These are phyloP conservation scores for Sebastes iracundus DNA, from an alignment of 2,797 vertebrate species.

Conservation along the genomic window DNA sequence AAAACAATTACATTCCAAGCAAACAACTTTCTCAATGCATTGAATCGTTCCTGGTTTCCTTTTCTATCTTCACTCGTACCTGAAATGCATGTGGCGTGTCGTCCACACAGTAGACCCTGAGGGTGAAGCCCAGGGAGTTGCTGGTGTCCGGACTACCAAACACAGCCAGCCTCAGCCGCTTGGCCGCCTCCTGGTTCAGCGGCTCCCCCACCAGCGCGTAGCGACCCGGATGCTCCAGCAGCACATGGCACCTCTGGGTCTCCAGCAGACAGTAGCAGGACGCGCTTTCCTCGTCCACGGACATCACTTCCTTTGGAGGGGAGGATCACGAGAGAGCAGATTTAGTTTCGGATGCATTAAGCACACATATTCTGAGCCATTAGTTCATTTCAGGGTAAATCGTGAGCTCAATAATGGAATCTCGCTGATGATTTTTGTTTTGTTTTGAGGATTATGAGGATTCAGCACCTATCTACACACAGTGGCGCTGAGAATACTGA, in stretches of 20 bases:
- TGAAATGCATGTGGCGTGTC: conserved; percentile 97
- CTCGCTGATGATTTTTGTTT: neutral
- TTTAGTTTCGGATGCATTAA: neutral
- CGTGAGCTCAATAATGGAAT: neutral
- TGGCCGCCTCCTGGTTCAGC: conserved; percentile 89
- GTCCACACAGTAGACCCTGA: conserved; percentile 97
- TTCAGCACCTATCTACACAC: neutral
- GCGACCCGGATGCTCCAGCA: conserved; percentile 93
- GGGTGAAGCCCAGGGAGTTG: conserved; percentile 92
- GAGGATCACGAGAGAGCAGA: neutral
- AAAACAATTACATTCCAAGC: neutral
- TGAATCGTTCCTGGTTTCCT: neutral
- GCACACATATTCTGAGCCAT: neutral
- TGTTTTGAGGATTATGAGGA: neutral
- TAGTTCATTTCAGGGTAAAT: conserved; percentile 1
- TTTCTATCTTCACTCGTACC: conserved; percentile 75
- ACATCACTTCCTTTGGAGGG: conserved; percentile 92
- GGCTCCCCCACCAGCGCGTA: conserved; percentile 95
- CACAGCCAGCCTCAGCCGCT: conserved; percentile 94
- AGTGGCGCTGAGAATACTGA: neutral
- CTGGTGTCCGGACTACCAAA: conserved; percentile 91
- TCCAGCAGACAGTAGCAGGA: conserved; percentile 97
- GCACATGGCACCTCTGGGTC: conserved; percentile 92
- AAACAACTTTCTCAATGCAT: neutral
- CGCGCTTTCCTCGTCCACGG: conserved; percentile 93